Conservation (phyloP, 2,888 invertebrate species). For the Strigamia transsilvanica region DNA sequence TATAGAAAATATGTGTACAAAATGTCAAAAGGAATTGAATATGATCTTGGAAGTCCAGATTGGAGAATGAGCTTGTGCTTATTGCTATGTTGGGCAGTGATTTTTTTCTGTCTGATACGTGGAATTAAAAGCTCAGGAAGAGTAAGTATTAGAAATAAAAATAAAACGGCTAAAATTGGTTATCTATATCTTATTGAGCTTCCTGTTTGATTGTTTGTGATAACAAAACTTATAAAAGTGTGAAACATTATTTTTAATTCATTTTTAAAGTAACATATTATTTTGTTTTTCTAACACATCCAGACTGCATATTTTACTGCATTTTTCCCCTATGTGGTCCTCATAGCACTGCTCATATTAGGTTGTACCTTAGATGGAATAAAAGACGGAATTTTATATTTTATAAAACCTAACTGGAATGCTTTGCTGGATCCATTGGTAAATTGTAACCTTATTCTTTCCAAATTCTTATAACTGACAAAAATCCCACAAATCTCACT, state of each 20-base stretch:
- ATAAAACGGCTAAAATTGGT: not conserved
- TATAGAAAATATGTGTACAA: constrained; percentile 58
- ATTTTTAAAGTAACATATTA: not conserved
- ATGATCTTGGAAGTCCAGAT: constrained; percentile 58
- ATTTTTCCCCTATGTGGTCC: constrained; percentile 81
- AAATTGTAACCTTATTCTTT: no score
- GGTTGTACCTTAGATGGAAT: constrained; percentile 76
- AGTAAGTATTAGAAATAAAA: constrained; percentile 54
- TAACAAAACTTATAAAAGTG: no score
- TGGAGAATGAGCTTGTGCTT: constrained; percentile 60
- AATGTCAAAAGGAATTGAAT: constrained; percentile 58
- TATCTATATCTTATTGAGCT: no score
- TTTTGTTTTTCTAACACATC: constrained; percentile 55
- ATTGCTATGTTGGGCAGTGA: constrained; percentile 59
- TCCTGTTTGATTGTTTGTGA: no score
- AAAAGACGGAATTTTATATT: constrained; percentile 77
- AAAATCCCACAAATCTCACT: not conserved
- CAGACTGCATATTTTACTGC: constrained; percentile 82
- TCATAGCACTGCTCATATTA: constrained; percentile 76
- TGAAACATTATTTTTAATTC: no score
- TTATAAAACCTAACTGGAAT: constrained; percentile 80
- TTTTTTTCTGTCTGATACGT: constrained; percentile 58
- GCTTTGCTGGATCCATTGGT: constrained; percentile 70
- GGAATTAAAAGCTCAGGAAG: constrained; percentile 60
- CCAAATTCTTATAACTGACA: not conserved